Percentiles rank a stretch among this genome's conserved stretches.
Conservation (phyloP, 1,140 invertebrate genomes). For the Zaprionus camerounensis region DNA sequence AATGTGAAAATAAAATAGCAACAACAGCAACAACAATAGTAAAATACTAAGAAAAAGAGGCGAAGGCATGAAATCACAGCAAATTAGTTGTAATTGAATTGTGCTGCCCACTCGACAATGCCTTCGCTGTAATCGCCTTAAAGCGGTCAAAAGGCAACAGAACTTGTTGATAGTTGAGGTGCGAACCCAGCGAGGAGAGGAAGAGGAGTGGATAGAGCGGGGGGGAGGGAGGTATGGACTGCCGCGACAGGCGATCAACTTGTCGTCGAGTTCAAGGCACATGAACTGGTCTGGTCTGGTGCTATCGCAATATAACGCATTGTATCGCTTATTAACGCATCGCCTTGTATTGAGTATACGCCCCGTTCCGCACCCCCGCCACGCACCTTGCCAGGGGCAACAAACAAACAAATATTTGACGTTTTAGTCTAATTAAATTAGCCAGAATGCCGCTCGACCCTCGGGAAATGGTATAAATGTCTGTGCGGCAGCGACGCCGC, state of each 20-base stretch:
- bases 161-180: conserved; percentile 66
- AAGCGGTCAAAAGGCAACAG: conserved; percentile 54
- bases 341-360: conserved; percentile 9
- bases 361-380: conserved; percentile 5
- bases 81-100: conserved; percentile 82
- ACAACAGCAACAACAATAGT: conserved; percentile 4
- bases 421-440: conserved; percentile 84
- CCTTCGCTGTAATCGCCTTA: conserved; percentile 73
- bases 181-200: conserved; percentile 16
- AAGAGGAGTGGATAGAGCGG: no score
- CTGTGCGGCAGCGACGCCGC: conserved; percentile 41
- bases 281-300: conserved; percentile 18
- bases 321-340: background rate
- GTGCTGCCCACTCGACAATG: conserved; percentile 31
- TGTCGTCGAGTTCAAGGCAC: conserved; percentile 32
- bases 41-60: conserved; percentile 12
- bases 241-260: conserved; percentile 40
- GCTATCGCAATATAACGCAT: background rate
- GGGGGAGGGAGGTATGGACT: background rate
- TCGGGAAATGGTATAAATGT: conserved; percentile 80
- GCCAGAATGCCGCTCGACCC: conserved; percentile 55
- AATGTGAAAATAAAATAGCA: conserved; percentile 21
- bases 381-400: conserved; percentile 1
- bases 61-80: conserved; percentile 63
- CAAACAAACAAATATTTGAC: conserved; percentile 78